Percentiles rank a stretch among this genome's conserved stretches.
These are phyloP conservation scores for Caenorhabditis briggsae DNA, from an alignment of 1,140 invertebrate species.

Conservation along the genomic window DNA sequence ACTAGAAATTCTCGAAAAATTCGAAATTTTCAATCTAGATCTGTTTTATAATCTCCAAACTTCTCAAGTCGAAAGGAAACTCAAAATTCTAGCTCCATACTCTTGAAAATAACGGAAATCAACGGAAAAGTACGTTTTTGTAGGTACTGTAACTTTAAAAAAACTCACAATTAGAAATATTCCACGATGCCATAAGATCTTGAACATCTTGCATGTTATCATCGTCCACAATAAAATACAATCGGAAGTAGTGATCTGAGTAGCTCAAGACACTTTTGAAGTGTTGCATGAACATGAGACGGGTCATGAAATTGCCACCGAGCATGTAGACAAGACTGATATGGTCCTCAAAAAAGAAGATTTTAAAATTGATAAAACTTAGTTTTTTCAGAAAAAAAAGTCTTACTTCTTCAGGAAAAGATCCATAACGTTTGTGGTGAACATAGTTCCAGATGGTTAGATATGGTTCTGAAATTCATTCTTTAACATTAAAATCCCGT, in stretches of 20 bases:
- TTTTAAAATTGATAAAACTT: too few relatives aligned
- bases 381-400: not conserved
- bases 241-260: conserved; percentile 16
- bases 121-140: too few relatives aligned
- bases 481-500: not conserved
- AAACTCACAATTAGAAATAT: not conserved
- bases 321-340: conserved; percentile 3
- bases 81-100: too few relatives aligned
- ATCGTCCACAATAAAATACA: conserved; percentile 9
- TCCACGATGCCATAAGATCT: conserved; percentile 19
- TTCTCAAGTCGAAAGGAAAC: too few relatives aligned
- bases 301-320: conserved; percentile 32
- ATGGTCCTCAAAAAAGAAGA: not conserved
- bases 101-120: too few relatives aligned
- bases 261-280: conserved; percentile 30
- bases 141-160: too few relatives aligned
- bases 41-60: too few relatives aligned
- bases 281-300: conserved; percentile 40
- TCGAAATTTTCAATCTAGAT: too few relatives aligned
- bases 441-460: conserved; percentile 26
- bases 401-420: conserved; percentile 40
- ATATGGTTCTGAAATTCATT: not conserved
- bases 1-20: too few relatives aligned
- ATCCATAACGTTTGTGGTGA: conserved; percentile 9
- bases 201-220: conserved; percentile 4